Percentiles rank a stretch among this genome's conserved stretches.
Evolutionary conservation across 2,797 vertebrate species (phyloP).

Genomic region (Oryzias sinensis): DNA sequence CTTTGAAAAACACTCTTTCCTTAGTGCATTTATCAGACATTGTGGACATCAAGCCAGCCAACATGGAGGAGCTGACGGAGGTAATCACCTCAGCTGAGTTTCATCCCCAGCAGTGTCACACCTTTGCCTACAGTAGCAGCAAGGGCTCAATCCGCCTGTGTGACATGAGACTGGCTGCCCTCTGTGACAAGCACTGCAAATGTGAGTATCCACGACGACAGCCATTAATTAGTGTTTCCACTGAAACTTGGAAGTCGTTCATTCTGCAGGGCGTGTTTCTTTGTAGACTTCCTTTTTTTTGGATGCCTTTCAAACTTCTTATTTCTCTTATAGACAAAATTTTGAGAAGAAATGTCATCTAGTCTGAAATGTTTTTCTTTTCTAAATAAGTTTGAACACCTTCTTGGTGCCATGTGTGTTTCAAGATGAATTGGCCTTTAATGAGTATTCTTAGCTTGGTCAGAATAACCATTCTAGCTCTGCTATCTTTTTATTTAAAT

Average conservation of each 20-base stretch:
- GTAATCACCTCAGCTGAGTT: constrained; percentile 97
- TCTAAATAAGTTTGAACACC: no score
- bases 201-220: constrained; percentile 78
- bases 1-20: constrained; percentile 56
- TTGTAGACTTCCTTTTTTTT: not conserved
- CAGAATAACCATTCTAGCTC: no score
- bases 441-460: no score
- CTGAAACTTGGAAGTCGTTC: not conserved
- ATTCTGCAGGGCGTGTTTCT: not conserved
- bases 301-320: no score
- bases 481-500: no score
- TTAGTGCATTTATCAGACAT: constrained; percentile 86
- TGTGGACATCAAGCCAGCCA: constrained; percentile 96
- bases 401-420: no score
- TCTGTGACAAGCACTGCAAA: constrained; percentile 95
- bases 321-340: no score
- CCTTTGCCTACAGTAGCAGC: constrained; percentile 99
- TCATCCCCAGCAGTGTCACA: constrained; percentile 96
- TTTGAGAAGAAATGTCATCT: no score
- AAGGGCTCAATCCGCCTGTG: constrained; percentile 98
- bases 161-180: constrained; percentile 92
- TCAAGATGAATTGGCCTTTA: no score
- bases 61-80: constrained; percentile 98
- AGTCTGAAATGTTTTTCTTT: no score
- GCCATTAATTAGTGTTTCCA: no score